Evolutionary conservation across 2,113 vertebrate species (phyloP), one percentile per base, ranked within the genome.

Genomic region (Lontra canadensis): DNA sequence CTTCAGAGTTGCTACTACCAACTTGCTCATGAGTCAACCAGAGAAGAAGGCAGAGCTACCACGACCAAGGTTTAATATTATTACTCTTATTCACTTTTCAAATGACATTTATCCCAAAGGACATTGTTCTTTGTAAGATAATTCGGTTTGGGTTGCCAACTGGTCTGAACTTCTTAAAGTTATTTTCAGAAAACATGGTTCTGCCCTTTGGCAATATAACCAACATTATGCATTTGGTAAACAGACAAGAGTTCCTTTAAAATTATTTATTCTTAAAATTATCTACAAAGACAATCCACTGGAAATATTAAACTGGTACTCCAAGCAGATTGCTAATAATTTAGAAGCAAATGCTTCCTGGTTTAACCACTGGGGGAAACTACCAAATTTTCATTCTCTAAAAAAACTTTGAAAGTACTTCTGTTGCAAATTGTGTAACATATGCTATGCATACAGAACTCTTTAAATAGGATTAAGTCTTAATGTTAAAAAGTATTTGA

Each of bases 391-490:
- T 88, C 23, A 86, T 96, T 97, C 74, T 84, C 67, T 93, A 76
- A 90, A 83, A 93, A 93, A 97, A 86, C 14, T 59, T 93, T 89
- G 42, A 73, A 89, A 92, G 12, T 95, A 76, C 42, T 97, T 95
- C 67, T 80, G 13, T 79, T 95, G 79, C 21, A 91, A 95, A 93
- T 82, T 86, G n/a, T 59, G 52, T 59, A 65, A 63, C 73, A 94
- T 86, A 23, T 93, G 78, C 69, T 95, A 42, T 65, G 55, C 94
- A 97, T 86, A 95, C 26, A 93, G 42, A 89, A 44, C 26, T 95
- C 91, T 94, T 96, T 88, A 96, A 96, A 89, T 80, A 94, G 61
- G 88, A 83, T 96, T 95, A 97, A 36, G 29, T 20, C 65, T 97
- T 87, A 96, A 95, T 25, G 4, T 95, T 94, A 82, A 94, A 94